These are phyloP conservation scores for Uromys caudimaculatus DNA, from an alignment of 2,797 vertebrate species.

Conservation along the genomic window DNA sequence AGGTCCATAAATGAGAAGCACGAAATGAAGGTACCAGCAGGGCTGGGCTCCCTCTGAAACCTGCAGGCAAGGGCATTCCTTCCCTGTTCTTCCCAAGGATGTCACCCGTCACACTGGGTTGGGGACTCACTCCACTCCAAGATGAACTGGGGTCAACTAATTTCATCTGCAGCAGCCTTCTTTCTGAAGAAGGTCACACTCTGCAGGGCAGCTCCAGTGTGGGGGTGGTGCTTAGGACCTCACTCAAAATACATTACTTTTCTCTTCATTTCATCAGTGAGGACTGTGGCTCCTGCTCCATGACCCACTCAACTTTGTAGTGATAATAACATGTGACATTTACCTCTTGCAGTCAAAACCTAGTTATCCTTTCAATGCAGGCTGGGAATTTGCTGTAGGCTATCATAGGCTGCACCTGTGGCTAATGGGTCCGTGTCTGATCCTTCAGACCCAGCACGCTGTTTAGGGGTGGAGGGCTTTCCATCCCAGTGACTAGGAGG, in stretches of 20 bases:
- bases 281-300: background rate
- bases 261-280: background rate
- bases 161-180: background rate
- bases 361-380: background rate
- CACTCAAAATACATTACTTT: background rate
- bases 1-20: background rate
- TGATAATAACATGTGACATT: background rate
- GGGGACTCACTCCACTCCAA: fast-evolving
- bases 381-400: background rate
- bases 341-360: too few species aligned
- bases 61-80: background rate
- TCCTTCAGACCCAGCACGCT: fast-evolving
- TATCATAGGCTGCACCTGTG: background rate
- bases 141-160: background rate
- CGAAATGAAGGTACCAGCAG: background rate
- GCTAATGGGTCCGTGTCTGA: fast-evolving
- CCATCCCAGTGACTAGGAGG: background rate
- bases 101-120: fast-evolving
- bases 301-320: background rate
- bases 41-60: background rate
- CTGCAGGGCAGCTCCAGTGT: background rate
- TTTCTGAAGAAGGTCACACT: background rate
- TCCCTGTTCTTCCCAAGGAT: background rate
- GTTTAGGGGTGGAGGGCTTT: background rate
- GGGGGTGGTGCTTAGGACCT: background rate